Evolutionary conservation across 2,797 vertebrate genomes (phyloP), one percentile per base, ranked within the genome.

Genomic region (Lagorchestes hirsutus): DNA sequence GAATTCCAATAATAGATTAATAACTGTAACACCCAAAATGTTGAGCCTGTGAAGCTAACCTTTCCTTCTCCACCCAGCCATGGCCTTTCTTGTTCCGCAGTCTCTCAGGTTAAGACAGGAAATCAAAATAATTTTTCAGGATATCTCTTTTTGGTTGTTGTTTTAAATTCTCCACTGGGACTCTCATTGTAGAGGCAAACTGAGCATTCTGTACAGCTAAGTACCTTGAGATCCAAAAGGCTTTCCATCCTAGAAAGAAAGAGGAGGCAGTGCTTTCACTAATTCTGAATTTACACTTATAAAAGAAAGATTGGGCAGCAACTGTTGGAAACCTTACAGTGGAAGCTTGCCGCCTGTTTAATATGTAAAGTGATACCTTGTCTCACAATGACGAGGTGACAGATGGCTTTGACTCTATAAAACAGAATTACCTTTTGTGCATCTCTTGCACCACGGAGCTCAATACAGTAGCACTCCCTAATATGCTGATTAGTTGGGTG

Each of bases 331-430:
- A 96, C 97, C 98, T 97, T 97, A 97, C 98, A 98, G 98, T 98
- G 57, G n/a, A 97, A 97, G 97, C 97, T 29, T 97, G 97, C 97
- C 97, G 95, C 97, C 98, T 98, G 97, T 98, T 99, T 98, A 98
- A 98, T 98, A 98, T 98, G 98, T 98, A 98, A 99, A 96, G 97
- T 97, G 98, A 98, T 98, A 98, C 98, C 98, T 98, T 98, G 98
- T 98, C 98, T 98, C 96, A 94, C 98, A 97, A 97, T 98, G 98
- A 98, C 98, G 98, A 98, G 94, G 98, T 98, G 98, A 98, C 98
- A 98, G 98, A 98, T 98, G 95, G 98, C 97, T 96, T 97, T 98
- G 98, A 97, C 98, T 97, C 96, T 97, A 74, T 98, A 98, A 98
- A 97, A 98, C 97, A 94, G 96, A 98, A 98, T 98, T 98, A 98